Conservation (phyloP, 92 coral and sea anemone species). For the Scolanthus callimorphus region DNA sequence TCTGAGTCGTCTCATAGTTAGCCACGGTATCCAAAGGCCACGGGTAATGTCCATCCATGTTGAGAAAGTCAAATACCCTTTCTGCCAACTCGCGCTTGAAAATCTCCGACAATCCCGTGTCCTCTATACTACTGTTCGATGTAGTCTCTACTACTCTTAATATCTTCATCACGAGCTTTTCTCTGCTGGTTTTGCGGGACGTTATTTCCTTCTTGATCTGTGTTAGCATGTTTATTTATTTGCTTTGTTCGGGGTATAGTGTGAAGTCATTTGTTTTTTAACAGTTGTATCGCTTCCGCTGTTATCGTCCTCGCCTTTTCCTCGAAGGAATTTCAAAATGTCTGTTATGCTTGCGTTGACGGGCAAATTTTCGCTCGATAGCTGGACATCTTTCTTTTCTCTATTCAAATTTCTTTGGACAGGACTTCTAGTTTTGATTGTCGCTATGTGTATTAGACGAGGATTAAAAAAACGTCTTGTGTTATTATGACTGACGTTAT, state of each 20-base stretch:
- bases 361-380: no score
- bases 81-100: slow-evolving; percentile 52
- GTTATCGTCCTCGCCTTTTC: no score
- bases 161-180: slow-evolving; percentile 9
- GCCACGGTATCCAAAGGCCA: slow-evolving; percentile 87
- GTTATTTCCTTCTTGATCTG: neutral
- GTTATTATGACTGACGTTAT: neutral
- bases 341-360: no score
- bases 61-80: slow-evolving; percentile 67
- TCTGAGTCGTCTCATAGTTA: slow-evolving; percentile 49
- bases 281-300: no score
- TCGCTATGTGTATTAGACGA: no score
- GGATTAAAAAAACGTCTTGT: no score
- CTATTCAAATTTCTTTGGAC: no score
- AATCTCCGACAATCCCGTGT: slow-evolving; percentile 14
- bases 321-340: no score
- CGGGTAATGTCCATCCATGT: slow-evolving; percentile 82
- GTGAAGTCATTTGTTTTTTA: no score
- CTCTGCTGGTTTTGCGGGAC: neutral
- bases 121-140: neutral
- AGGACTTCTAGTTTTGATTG: no score
- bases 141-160: slow-evolving; percentile 3
- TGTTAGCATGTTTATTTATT: neutral
- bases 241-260: no score
- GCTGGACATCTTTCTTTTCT: no score